These are phyloP conservation scores for Musca domestica DNA, from an alignment of 1,140 invertebrate genomes.

Conservation along the genomic window DNA sequence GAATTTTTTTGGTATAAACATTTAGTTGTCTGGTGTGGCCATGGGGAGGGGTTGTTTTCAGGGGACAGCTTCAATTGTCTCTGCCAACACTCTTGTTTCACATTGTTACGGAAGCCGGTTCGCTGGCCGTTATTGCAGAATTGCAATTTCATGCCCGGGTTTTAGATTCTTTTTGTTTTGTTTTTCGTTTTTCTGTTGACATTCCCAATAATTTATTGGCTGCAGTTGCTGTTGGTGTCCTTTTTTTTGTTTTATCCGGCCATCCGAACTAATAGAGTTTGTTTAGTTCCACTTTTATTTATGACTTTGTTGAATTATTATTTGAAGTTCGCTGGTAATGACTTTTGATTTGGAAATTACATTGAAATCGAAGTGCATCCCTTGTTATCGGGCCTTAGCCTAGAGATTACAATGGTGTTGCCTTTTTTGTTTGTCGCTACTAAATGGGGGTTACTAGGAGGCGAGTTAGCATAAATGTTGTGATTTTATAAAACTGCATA, in stretches of 20 bases:
- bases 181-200: no score
- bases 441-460: not conserved
- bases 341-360: constrained; percentile 18
- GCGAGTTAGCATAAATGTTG: no score
- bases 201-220: constrained; percentile 8
- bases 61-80: not conserved
- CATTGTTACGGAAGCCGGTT: constrained; percentile 4
- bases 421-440: not conserved
- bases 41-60: not conserved
- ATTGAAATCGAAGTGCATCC: not conserved
- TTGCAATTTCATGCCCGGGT: constrained; percentile 11
- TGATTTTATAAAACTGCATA: not conserved
- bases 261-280: not conserved
- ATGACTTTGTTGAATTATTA: constrained; percentile 6
- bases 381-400: not conserved
- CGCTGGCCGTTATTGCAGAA: constrained; percentile 4
- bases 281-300: not conserved
- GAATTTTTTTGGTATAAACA: constrained; percentile 3
- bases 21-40: not conserved
- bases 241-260: no score
- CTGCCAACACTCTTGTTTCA: not conserved
- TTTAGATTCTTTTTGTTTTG: not conserved
- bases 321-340: not conserved
- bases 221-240: not conserved
- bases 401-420: constrained; percentile 4